Evolutionary conservation across 2,888 invertebrate species (phyloP).

Genomic region (Rhogogaster chlorosoma): DNA sequence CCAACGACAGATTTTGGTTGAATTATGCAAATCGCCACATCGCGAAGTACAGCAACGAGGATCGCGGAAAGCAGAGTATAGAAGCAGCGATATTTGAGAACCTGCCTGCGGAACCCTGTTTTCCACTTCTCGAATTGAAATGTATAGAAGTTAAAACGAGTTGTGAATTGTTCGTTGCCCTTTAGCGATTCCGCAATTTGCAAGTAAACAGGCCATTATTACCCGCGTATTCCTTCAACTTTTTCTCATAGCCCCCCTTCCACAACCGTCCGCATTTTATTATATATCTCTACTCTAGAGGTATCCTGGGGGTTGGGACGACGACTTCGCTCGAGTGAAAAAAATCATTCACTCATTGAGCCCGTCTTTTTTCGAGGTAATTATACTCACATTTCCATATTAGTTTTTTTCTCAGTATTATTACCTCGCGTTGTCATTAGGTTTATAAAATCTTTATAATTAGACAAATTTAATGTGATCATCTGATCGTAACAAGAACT

Average conservation of each 20-base stretch:
- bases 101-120: constrained; percentile 55
- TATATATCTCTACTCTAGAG: background rate
- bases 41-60: background rate
- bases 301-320: background rate
- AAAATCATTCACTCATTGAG: constrained; percentile 33
- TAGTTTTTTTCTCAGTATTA: background rate
- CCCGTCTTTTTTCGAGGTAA: constrained; percentile 19
- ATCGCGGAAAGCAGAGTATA: background rate
- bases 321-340: background rate
- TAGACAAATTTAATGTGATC: background rate
- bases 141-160: constrained; percentile 70
- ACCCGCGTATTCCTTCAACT: constrained; percentile 26
- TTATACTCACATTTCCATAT: background rate
- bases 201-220: constrained; percentile 72
- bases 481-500: background rate
- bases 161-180: constrained; percentile 72
- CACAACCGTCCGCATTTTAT: constrained; percentile 20
- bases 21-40: background rate
- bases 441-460: background rate
- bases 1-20: background rate
- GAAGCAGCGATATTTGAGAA: constrained; percentile 34
- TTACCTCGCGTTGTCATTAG: background rate
- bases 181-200: constrained; percentile 73
- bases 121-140: constrained; percentile 66
- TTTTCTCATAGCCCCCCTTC: constrained; percentile 13